Evolutionary conservation across 1,140 invertebrate genomes (phyloP), one percentile per base, ranked within the genome.

Genomic region (Bathynomus jamesi): DNA sequence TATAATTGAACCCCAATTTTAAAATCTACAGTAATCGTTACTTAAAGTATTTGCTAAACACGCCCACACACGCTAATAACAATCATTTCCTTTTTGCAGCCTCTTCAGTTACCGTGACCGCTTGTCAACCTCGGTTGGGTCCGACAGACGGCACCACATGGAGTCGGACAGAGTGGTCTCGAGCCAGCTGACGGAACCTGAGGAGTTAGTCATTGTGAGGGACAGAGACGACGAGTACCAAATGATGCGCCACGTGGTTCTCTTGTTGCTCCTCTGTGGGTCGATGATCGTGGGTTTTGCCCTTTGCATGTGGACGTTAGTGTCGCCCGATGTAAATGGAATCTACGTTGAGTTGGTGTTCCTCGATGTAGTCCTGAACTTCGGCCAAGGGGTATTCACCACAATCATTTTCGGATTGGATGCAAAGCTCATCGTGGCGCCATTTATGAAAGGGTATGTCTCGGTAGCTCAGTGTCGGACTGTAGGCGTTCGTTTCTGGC

Each of bases 291-390:
- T 95, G 77, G 92, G 91, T 28, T 83, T 96, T 70, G 89, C 92
- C 0, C 86, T 96, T 67, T 93, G 90, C 30, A 85, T 92, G 17
- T 95, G 94, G 89, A 91, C 89, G 13, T 81, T 96, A 70, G 86
- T 96, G 71, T 88, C 90, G 84, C 91, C 94, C 80, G 87, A 91
- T 78, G 87, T 91, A 79, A 89, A 89, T 62, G 95, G 94, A 0
- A 90, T 96, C 73, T 96, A 94, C 81, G 86, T 96, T 0, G 94
- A 96, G 83, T 83, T 98, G 25, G 88, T 92, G 76, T 97, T 96
- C 82, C 82, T 98, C 28, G 93, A 97, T 82, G 89, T 91, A 21
- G 90, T 91, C 32, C 84, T 95, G 0, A 93, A 91, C 79, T 93
- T 92, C 82, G 94, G 94, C 0, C 94, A 96, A 83, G 91, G 90